Evolutionary conservation across 2,888 invertebrate species (phyloP).

Genomic region (Myopa testacea): DNA sequence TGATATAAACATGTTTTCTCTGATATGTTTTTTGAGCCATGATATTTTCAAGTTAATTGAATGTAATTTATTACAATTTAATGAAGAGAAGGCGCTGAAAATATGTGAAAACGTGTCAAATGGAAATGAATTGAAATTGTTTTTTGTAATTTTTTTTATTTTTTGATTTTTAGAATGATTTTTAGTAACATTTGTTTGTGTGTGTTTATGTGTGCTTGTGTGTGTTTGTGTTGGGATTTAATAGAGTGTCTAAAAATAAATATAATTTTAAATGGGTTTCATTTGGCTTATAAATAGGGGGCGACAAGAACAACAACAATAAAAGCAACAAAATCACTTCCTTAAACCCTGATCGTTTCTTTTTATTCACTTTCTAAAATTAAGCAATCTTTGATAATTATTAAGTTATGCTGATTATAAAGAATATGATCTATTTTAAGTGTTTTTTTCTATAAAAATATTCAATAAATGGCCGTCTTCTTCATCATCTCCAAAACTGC

Average conservation of each 20-base stretch:
- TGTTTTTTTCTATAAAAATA: too few relatives aligned
- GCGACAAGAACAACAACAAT: constrained; percentile 45
- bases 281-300: constrained; percentile 46
- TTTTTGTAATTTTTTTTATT: not conserved
- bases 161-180: not conserved
- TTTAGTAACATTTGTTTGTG: not conserved
- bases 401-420: too few relatives aligned
- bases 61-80: not conserved
- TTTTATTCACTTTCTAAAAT: too few relatives aligned
- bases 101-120: not conserved
- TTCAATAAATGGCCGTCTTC: too few relatives aligned
- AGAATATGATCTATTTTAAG: too few relatives aligned
- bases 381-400: too few relatives aligned
- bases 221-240: too few relatives aligned
- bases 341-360: not conserved
- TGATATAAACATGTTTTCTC: too few relatives aligned
- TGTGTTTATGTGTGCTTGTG: not conserved
- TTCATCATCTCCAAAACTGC: too few relatives aligned
- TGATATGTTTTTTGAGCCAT: constrained; percentile 27
- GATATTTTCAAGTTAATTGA: not conserved
- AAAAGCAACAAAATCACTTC: not conserved
- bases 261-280: constrained; percentile 27
- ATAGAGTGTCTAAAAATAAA: not conserved
- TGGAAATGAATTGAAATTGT: not conserved
- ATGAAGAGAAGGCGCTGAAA: not conserved